Evolutionary conservation across 1,140 invertebrate genomes (phyloP).

Genomic region (Leptinotarsa lineolata): DNA sequence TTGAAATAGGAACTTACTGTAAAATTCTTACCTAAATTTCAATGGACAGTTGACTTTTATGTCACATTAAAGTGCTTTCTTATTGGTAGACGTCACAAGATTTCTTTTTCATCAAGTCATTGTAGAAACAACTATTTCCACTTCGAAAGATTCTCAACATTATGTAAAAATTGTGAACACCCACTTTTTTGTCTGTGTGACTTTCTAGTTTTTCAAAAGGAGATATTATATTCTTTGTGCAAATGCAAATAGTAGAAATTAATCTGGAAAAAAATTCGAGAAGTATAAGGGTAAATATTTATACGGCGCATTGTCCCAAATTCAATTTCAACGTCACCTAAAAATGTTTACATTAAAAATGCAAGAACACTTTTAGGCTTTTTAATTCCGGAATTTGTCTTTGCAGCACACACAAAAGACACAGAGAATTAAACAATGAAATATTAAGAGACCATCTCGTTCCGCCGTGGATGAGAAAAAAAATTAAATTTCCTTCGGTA

Average conservation of each 20-base stretch:
- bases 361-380: neutral
- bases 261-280: neutral
- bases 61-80: too few relatives aligned
- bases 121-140: too few relatives aligned
- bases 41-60: too few relatives aligned
- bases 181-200: too few relatives aligned
- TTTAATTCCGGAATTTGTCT: constrained; percentile 4
- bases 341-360: constrained; percentile 7
- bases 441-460: neutral
- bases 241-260: neutral
- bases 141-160: too few relatives aligned
- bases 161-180: too few relatives aligned
- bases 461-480: constrained; percentile 2
- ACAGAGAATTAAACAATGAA: constrained; percentile 3
- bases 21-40: too few relatives aligned
- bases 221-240: neutral
- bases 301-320: neutral
- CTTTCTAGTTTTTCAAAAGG: too few relatives aligned
- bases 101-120: too few relatives aligned
- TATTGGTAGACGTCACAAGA: too few relatives aligned
- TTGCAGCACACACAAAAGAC: neutral
- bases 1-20: too few relatives aligned
- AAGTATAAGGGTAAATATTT: neutral
- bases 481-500: constrained; percentile 6
- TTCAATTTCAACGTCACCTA: neutral